These are phyloP conservation scores for Harmothoe impar DNA, from an alignment of 2,888 invertebrate species.

Conservation along the genomic window DNA sequence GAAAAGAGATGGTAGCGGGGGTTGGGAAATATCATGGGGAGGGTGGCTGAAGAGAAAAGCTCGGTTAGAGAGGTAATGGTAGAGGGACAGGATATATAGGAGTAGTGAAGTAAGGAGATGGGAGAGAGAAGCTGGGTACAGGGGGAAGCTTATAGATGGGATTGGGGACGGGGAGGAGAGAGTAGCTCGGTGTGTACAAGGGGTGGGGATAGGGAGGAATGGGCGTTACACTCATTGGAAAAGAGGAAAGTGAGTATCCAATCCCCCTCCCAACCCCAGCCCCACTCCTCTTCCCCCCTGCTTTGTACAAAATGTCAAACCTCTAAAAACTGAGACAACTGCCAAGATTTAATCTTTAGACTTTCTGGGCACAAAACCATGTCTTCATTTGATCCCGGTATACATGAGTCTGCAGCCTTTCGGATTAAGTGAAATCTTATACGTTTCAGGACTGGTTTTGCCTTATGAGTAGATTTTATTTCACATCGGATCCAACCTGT, in stretches of 20 bases:
- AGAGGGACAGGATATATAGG: background rate
- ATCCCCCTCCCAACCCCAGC: background rate
- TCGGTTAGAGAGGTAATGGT: too few relatives aligned
- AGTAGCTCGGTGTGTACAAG: background rate
- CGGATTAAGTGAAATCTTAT: background rate
- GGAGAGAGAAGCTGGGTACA: background rate
- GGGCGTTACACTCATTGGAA: background rate
- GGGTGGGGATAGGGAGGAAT: background rate
- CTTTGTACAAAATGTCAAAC: background rate
- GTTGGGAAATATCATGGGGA: background rate
- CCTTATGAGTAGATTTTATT: background rate
- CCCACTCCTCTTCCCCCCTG: background rate
- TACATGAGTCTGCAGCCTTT: background rate
- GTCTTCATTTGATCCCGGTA: constrained; percentile 14
- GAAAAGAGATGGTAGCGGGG: background rate
- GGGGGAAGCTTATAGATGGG: background rate
- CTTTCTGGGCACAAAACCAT: background rate
- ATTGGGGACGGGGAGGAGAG: background rate
- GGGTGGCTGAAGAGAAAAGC: background rate
- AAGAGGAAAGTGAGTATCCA: background rate
- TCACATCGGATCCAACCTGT: background rate
- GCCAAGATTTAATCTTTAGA: constrained; percentile 20
- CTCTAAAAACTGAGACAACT: background rate
- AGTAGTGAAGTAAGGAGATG: background rate
- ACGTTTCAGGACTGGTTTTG: background rate